A percentile compares a stretch with the other conserved stretches of the same genome.
Conservation (phyloP, 2,888 invertebrate species). For the Mesorhabditis spiculigera region DNA sequence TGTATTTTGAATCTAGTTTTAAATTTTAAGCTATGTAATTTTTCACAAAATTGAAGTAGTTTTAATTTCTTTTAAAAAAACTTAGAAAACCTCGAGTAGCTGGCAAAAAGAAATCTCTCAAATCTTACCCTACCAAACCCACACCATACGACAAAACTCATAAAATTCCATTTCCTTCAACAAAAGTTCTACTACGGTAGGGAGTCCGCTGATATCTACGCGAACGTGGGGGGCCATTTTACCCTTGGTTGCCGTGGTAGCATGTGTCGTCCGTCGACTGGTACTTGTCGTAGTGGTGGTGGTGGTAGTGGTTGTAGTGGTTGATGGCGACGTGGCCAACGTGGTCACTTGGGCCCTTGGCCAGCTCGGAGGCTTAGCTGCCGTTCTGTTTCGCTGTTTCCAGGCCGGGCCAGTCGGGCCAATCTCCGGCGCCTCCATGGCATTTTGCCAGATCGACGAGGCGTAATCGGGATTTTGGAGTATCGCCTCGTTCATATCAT, state of each 20-base stretch:
- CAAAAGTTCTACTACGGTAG: too few species aligned
- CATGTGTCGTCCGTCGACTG: conserved; percentile 15
- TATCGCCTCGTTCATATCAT: conserved; percentile 34
- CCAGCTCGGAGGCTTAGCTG: conserved; percentile 9
- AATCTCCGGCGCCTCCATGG: conserved; percentile 31
- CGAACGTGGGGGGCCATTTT: background rate
- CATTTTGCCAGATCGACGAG: conserved; percentile 30
- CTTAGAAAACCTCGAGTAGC: too few species aligned
- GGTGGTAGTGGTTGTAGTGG: conserved; percentile 12
- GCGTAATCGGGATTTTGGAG: conserved; percentile 42
- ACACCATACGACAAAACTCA: too few species aligned
- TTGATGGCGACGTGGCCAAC: conserved; percentile 16
- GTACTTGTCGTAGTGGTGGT: conserved; percentile 16
- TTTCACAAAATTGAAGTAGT: too few species aligned
- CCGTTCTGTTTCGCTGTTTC: conserved; percentile 5
- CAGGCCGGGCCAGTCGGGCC: conserved; percentile 40
- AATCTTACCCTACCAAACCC: too few species aligned
- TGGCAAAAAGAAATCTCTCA: too few species aligned
- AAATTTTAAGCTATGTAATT: too few species aligned
- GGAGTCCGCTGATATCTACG: background rate
- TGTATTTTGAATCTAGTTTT: too few species aligned
- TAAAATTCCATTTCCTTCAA: too few species aligned
- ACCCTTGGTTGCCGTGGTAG: conserved; percentile 16
- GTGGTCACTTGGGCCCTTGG: conserved; percentile 7
- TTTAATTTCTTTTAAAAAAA: too few species aligned